A percentile compares a stretch with the other conserved stretches of the same genome.
Evolutionary conservation across 2,888 invertebrate genomes (phyloP).

Genomic region (Tenthredo amoena): DNA sequence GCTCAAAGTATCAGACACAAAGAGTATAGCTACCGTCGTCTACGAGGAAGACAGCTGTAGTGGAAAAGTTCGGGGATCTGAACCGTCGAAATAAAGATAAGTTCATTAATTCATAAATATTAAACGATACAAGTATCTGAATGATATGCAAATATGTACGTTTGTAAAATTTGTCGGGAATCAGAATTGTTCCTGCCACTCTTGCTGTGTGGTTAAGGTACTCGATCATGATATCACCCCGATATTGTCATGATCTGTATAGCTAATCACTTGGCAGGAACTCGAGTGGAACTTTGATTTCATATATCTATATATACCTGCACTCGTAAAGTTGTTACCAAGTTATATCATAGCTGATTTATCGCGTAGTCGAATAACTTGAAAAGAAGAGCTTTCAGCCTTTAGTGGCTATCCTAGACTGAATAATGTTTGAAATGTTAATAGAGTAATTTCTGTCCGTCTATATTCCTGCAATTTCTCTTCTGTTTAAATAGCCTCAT

Average conservation of each 20-base stretch:
- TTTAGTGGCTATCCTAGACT: background rate
- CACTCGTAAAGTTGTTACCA: constrained; percentile 11
- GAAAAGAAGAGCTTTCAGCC: background rate
- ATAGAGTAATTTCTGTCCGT: background rate
- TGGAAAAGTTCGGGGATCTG: background rate
- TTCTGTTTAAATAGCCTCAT: background rate
- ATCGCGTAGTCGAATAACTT: background rate
- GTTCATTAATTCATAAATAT: background rate
- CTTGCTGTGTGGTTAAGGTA: background rate
- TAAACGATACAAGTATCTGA: background rate
- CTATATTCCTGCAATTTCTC: background rate
- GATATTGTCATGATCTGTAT: background rate
- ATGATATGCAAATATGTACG: background rate
- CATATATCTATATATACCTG: background rate
- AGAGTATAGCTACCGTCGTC: background rate
- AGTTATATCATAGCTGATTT: background rate
- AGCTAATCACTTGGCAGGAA: background rate
- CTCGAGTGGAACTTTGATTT: background rate
- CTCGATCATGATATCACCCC: background rate
- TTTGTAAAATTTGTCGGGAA: background rate
- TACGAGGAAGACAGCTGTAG: background rate
- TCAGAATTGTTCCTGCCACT: background rate
- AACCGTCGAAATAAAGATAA: background rate
- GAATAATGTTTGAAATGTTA: background rate
- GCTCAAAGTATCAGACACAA: background rate